Conservation (phyloP, 1,140 invertebrate genomes). For the Drosophila funebris region DNA sequence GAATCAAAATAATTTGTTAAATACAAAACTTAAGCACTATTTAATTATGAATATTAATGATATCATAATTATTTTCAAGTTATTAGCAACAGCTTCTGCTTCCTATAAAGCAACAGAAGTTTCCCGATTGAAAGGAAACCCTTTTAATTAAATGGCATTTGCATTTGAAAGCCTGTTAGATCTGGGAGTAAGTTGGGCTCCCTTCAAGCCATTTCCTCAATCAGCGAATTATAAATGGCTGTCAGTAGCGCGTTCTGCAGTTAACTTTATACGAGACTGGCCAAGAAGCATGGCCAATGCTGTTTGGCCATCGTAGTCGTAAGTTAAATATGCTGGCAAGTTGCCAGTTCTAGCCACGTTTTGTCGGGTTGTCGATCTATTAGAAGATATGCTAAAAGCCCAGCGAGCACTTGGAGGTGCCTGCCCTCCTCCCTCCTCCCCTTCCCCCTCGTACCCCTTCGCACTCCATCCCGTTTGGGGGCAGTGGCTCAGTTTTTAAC, state of each 20-base stretch:
- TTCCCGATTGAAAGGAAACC: neutral
- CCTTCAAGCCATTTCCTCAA: conserved; percentile 16
- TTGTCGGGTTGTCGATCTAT: conserved; percentile 59
- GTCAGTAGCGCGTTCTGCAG: conserved; percentile 24
- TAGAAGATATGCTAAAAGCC: conserved; percentile 78
- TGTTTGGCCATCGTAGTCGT: conserved; percentile 27
- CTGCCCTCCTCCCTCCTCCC: neutral
- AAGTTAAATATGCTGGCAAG: conserved; percentile 61
- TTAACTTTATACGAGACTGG: conserved; percentile 35
- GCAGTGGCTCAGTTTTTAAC: neutral
- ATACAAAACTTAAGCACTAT: no score
- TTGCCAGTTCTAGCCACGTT: conserved; percentile 6
- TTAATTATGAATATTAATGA: no score
- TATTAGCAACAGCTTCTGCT: neutral
- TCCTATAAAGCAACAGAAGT: neutral
- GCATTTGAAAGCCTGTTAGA: neutral
- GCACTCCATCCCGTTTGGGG: neutral
- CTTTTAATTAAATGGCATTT: neutral
- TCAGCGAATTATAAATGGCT: conserved; percentile 46
- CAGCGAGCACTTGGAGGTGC: conserved; percentile 52
- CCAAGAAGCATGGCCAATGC: conserved; percentile 15
- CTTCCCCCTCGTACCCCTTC: neutral
- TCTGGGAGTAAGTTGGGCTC: neutral
- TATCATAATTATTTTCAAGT: neutral
- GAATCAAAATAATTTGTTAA: no score